These are phyloP conservation scores for Megaceryle maxima DNA, from an alignment of 2,113 vertebrate species.

Conservation along the genomic window DNA sequence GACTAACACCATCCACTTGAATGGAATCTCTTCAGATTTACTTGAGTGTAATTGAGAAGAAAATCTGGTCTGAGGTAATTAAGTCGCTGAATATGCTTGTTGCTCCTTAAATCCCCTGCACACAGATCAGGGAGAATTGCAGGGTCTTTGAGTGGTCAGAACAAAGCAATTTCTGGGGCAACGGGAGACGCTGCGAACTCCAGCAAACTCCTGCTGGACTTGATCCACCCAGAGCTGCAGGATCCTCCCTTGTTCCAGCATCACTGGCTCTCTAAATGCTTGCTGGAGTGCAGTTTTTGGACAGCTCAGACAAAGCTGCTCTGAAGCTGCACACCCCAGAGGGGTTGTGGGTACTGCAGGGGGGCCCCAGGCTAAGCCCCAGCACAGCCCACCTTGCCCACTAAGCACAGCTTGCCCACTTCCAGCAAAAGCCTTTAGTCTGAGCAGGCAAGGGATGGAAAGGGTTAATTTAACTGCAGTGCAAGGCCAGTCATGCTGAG, in stretches of 20 bases:
- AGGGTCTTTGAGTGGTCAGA: background rate
- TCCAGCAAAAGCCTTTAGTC: background rate
- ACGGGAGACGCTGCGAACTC: background rate
- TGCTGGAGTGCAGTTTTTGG: background rate
- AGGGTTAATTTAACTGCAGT: constrained; percentile 58
- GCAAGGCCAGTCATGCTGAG: constrained; percentile 64
- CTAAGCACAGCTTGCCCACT: background rate
- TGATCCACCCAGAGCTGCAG: background rate
- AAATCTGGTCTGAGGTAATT: constrained; percentile 52
- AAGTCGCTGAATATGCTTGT: background rate
- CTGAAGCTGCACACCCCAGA: background rate
- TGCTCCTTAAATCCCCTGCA: background rate
- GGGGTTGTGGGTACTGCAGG: rapidly evolving
- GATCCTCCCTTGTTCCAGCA: background rate
- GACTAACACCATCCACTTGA: background rate
- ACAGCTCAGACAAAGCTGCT: background rate
- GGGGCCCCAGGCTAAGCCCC: background rate
- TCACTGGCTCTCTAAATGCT: background rate
- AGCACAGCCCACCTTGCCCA: rapidly evolving
- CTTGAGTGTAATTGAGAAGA: constrained; percentile 52
- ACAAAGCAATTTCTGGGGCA: background rate
- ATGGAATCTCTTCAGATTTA: constrained; percentile 39
- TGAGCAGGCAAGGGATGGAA: background rate
- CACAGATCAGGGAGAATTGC: background rate
- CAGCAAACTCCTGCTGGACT: background rate